These are phyloP conservation scores for Alsophila aescularia DNA, from an alignment of 2,888 invertebrate genomes.

Conservation along the genomic window DNA sequence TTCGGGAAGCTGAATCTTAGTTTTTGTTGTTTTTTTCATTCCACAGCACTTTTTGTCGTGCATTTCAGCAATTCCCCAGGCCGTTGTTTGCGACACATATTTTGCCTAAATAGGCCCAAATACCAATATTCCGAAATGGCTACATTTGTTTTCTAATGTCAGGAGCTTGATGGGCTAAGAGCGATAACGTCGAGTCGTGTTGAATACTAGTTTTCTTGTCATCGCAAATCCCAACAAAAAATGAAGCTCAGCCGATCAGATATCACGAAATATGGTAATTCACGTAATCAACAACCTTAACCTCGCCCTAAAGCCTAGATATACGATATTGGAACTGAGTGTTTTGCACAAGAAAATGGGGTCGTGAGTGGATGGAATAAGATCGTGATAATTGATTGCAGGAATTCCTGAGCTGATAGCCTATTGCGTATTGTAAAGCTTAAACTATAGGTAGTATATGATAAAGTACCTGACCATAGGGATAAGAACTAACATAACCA, in stretches of 20 bases:
- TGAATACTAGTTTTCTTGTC: neutral
- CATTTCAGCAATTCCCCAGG: slow-evolving; percentile 1
- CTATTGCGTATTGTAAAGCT: neutral
- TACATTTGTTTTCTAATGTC: slow-evolving; percentile 25
- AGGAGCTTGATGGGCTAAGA: neutral
- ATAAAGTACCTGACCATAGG: too few species aligned
- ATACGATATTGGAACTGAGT: slow-evolving; percentile 19
- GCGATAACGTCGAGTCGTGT: neutral
- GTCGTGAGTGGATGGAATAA: slow-evolving; percentile 8
- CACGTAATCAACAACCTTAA: slow-evolving; percentile 35
- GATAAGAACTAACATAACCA: too few species aligned
- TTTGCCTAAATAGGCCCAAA: slow-evolving; percentile 31
- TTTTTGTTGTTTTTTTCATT: slow-evolving; percentile 1
- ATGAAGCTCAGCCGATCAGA: slow-evolving; percentile 35
- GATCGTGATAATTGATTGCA: slow-evolving; percentile 13
- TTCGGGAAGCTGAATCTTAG: too few species aligned
- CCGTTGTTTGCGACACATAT: slow-evolving; percentile 28
- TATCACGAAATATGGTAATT: slow-evolving; percentile 49
- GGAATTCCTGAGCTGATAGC: too few species aligned
- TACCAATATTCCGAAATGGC: slow-evolving; percentile 24
- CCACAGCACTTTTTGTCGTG: neutral
- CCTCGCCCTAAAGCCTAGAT: slow-evolving; percentile 1
- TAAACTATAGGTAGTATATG: too few species aligned
- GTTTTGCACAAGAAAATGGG: slow-evolving; percentile 18
- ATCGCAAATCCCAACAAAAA: slow-evolving; percentile 27